Evolutionary conservation across 2,797 vertebrate species (phyloP), one percentile per base, ranked within the genome.

Genomic region (Sebastes itinus): DNA sequence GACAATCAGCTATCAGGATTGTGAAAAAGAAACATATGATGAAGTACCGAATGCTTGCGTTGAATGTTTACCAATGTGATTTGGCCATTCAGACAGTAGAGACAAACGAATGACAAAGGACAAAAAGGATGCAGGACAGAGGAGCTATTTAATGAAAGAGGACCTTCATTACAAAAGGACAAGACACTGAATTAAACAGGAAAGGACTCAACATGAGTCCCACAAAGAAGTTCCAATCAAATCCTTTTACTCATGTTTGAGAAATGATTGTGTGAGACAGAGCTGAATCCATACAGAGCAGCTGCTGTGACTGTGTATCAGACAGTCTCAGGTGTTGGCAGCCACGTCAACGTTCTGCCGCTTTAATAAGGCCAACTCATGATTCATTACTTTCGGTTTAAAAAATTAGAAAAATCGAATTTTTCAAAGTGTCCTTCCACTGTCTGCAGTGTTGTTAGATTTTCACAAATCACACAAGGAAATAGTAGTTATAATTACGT

Each of bases 401-500:
- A 38, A 27, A n/a, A 11, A 59, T 54, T 52, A 1, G 10, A 49
- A 60, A 65, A 49, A 22, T 42, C 28, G 6, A 5, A 61, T 59
- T 28, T 75, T 63, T 70, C 27, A 74, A 30, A 42, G 33, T 59
- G 56, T 55, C 42, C 33, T 66, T 64, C 25, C 54, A 10, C 23
- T 42, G 38, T 49, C 49, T 22, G 22, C 9, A 20, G 22, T 25
- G 18, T 35, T 49, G 27, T 59, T 67, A 58, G 12, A 58, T 28
- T 52, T 71, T 32, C 46, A 67, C 69, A 67, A 49, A 67, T 67
- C 27, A 59, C 16, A 42, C 18, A 8, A 32, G 38, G 28, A 81
- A 75, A 68, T 4, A 33, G 67, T 25, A 27, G 49, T 78, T 82
- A 32, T 63, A 67, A 71, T 67, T 63, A 66, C 46, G 30, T 67